Base-by-base conservation (phyloP, 2,888 invertebrate genomes). In the Bombylius discolor region DNA sequence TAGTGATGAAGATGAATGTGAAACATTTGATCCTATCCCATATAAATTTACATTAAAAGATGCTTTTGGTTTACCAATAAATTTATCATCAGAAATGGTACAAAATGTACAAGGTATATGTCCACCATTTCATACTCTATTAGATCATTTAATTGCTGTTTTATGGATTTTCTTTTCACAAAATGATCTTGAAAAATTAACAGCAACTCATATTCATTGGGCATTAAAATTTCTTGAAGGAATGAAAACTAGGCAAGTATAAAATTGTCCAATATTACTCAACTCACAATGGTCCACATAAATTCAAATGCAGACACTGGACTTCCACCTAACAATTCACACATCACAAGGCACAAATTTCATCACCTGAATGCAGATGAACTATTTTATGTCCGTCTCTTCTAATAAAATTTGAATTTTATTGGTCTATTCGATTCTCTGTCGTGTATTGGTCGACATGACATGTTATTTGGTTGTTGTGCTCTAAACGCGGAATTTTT, bases 61-160 rank as follows among this genome's bases (percentile, higher is more conserved):
- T 54, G 47, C 56, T 5, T 50, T 49, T 9, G 58, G 61, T 11
- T 52, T 57, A 33, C 39, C 39, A 32, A 31, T 63, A 8, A 44
- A 46, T 5, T 14, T 61, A 7, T 47, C 56, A 11, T 49, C 58
- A 8, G 7, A 54, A 9, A 33, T 11, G 9, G 13, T 49, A 2
- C 6, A 44, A 11, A 56, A 59, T 39, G 54, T 59, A 31, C 13
- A 51, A n/a, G 55, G 56, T 8, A 14, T 42, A 49, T 63, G 64
- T 53, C 64, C 64, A 7, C 55, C 56, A 4, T 63, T 61, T 50
- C 56, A 63, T 56, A 49, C 61, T 31, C 49, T 64, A 5, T 47
- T 64, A 32, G 64, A 64, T 57, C 64, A 64, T 51, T 53, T 59
- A 9, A 51, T 64, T 3, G 64, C 64, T 9, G 59, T 64, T 11